Evolutionary conservation across 2,797 vertebrate species (phyloP).

Genomic region (Leptodactylus fallax): DNA sequence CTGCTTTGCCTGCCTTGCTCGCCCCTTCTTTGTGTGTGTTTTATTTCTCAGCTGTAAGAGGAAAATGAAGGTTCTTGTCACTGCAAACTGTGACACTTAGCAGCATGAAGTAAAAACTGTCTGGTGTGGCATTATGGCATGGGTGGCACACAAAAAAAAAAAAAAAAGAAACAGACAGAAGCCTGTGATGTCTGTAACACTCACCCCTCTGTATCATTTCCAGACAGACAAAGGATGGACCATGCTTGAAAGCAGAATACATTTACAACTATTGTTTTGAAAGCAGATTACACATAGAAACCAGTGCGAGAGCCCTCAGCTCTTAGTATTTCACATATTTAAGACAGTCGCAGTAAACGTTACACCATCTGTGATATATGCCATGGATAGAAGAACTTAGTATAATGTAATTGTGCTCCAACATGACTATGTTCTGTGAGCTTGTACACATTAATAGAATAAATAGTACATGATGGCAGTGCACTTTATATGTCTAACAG

Average conservation of each 20-base stretch:
- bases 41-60: conserved; percentile 54
- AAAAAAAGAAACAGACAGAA: neutral
- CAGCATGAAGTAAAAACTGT: conserved; percentile 46
- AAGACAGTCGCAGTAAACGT: neutral
- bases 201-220: conserved; percentile 22
- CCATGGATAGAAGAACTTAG: neutral
- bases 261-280: conserved; percentile 20
- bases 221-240: conserved; percentile 48
- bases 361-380: neutral
- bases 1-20: conserved; percentile 13
- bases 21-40: conserved; percentile 14
- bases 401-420: neutral
- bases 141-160: neutral
- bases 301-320: no score
- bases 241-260: conserved; percentile 1
- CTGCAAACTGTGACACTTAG: conserved; percentile 51
- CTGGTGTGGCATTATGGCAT: conserved; percentile 24
- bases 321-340: no score
- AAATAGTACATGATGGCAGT: neutral
- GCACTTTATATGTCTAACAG: neutral
- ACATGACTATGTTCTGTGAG: neutral
- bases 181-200: conserved; percentile 7
- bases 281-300: neutral
- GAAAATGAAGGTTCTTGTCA: conserved; percentile 48
- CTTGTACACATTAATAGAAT: neutral